A percentile compares a stretch with the other conserved stretches of the same genome.
phyloP scores from a whole-genome alignment of 1,140 invertebrate species.

The Onthophagus taurus region DNA sequence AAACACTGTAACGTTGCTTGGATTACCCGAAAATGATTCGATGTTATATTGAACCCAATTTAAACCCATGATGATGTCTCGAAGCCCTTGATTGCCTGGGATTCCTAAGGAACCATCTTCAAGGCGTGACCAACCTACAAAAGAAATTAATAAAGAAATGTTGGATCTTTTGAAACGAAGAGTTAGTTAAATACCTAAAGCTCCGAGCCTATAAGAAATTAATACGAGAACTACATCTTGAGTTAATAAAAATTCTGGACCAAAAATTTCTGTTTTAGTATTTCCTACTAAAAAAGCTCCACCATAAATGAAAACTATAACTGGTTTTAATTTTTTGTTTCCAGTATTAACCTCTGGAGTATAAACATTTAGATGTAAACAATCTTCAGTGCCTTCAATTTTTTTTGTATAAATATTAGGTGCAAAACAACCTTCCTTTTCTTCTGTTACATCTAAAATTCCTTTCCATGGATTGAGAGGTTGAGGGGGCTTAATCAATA shows the following conservation, averaged over 20 bases:
- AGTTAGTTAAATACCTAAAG: constrained; percentile 37
- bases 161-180: not conserved
- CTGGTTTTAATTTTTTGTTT: constrained; percentile 40
- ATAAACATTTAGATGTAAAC: not conserved
- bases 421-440: constrained; percentile 25
- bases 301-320: constrained; percentile 58
- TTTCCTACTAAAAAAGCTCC: constrained; percentile 49
- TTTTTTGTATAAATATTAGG: not conserved
- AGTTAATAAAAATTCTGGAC: constrained; percentile 54
- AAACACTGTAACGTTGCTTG: constrained; percentile 38
- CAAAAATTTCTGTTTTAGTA: constrained; percentile 41
- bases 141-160: not conserved
- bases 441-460: constrained; percentile 18
- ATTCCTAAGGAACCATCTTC: constrained; percentile 10
- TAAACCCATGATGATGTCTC: constrained; percentile 26
- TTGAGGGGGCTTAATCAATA: constrained; percentile 12
- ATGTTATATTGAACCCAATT: constrained; percentile 50
- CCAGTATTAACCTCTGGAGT: too few relatives aligned
- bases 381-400: not conserved
- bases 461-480: constrained; percentile 18
- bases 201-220: constrained; percentile 42
- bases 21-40: constrained; percentile 41
- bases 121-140: constrained; percentile 11
- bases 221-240: constrained; percentile 42
- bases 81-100: constrained; percentile 10